Conservation (phyloP, 2,888 invertebrate species). For the Drosophila niveifrons region DNA sequence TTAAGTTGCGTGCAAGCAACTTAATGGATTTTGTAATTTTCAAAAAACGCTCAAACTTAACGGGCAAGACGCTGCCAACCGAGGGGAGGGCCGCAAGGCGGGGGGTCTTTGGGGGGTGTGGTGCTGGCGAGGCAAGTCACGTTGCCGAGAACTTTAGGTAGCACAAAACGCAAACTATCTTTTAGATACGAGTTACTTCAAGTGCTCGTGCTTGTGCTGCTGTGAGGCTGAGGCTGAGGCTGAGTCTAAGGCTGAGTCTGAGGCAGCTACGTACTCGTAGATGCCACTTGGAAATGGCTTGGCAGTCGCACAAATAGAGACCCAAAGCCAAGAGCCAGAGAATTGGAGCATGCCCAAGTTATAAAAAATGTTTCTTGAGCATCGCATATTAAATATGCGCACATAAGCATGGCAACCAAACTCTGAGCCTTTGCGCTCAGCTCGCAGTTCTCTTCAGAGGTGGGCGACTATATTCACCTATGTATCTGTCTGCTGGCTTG, state of each 20-base stretch:
- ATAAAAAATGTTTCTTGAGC: constrained; percentile 73
- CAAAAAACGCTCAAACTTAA: constrained; percentile 67
- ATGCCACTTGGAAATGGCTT: constrained; percentile 51
- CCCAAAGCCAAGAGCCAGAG: constrained; percentile 49
- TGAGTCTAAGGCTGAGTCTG: too few relatives aligned
- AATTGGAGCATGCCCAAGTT: constrained; percentile 79
- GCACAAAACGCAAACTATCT: constrained; percentile 57
- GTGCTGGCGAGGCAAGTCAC: constrained; percentile 35
- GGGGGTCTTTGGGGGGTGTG: neutral
- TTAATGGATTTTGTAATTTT: constrained; percentile 83
- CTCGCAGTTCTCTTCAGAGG: neutral
- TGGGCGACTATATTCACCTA: constrained; percentile 14
- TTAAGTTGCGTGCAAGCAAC: constrained; percentile 83
- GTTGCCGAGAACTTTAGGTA: constrained; percentile 49
- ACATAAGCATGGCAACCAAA: constrained; percentile 67
- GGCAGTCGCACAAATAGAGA: constrained; percentile 38
- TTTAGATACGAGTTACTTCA: constrained; percentile 45
- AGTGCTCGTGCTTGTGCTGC: constrained; percentile 29
- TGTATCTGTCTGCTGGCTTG: constrained; percentile 26
- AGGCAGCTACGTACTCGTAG: constrained; percentile 12
- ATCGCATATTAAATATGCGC: constrained; percentile 75
- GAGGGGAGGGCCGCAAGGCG: constrained; percentile 5
- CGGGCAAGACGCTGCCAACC: constrained; percentile 21
- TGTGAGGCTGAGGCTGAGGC: too few relatives aligned
- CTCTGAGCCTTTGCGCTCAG: constrained; percentile 2